Conservation (phyloP, 1,140 invertebrate species). For the Lepidurus couesii region DNA sequence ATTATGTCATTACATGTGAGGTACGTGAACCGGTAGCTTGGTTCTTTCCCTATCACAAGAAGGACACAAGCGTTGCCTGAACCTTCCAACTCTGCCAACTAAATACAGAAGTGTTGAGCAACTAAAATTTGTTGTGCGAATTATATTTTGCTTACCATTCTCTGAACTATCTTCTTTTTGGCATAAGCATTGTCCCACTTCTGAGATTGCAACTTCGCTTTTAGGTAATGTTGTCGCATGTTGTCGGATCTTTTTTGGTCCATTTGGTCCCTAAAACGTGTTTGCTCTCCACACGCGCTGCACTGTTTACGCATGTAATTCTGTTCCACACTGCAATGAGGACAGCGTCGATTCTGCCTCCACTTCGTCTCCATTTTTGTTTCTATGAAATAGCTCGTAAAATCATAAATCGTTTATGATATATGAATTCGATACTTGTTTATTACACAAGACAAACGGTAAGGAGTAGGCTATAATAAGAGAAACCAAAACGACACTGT, state of each 20-base stretch:
- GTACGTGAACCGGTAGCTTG: neutral
- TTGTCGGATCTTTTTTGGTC: neutral
- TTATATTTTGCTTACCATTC: neutral
- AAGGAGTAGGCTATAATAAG: neutral
- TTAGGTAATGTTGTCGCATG: neutral
- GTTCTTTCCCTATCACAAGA: neutral
- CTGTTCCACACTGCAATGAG: neutral
- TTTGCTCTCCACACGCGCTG: neutral
- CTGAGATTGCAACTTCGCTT: neutral
- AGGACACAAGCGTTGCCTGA: constrained; percentile 4
- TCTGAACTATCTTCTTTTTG: neutral
- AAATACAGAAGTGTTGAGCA: neutral
- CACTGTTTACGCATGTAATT: constrained; percentile 1
- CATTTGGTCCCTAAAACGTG: neutral
- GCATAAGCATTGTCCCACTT: neutral
- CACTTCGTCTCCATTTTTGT: neutral
- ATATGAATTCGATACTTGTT: neutral
- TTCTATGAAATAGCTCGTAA: neutral
- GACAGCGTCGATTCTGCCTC: neutral
- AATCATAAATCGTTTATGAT: neutral
- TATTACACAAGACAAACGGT: neutral
- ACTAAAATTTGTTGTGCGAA: neutral
- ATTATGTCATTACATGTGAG: neutral
- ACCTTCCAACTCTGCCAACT: neutral
- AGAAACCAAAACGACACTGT: neutral